These are phyloP conservation scores for Urocynchramus pylzowi DNA, from an alignment of 2,113 vertebrate genomes.

Conservation along the genomic window DNA sequence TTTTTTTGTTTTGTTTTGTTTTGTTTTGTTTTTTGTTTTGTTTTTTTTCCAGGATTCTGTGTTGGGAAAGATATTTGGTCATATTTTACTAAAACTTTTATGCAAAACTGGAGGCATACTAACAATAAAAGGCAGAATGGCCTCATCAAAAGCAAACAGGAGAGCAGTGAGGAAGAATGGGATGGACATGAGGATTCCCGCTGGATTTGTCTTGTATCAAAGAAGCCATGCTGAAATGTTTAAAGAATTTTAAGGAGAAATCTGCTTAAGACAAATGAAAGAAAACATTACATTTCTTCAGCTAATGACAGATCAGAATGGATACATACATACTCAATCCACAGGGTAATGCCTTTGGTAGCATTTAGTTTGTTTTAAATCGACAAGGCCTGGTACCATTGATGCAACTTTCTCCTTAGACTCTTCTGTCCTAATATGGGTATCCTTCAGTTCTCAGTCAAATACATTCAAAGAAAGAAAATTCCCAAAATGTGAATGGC, in stretches of 20 bases:
- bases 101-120: neutral
- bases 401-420: neutral
- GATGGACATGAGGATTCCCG: neutral
- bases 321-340: neutral
- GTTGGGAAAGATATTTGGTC: neutral
- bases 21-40: neutral
- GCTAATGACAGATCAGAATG: neutral
- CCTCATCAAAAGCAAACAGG: neutral
- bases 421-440: neutral
- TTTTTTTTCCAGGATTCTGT: neutral
- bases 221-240: neutral
- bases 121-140: neutral
- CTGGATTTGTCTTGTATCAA: neutral
- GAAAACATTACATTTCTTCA: neutral
- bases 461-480: neutral
- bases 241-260: neutral
- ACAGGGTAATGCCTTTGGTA: neutral
- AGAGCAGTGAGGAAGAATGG: neutral
- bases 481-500: neutral
- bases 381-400: neutral
- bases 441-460: neutral
- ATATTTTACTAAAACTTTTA: neutral
- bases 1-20: neutral
- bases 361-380: neutral
- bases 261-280: neutral